phyloP scores from a whole-genome alignment of 2,113 vertebrate genomes.

The Mobula birostris region DNA sequence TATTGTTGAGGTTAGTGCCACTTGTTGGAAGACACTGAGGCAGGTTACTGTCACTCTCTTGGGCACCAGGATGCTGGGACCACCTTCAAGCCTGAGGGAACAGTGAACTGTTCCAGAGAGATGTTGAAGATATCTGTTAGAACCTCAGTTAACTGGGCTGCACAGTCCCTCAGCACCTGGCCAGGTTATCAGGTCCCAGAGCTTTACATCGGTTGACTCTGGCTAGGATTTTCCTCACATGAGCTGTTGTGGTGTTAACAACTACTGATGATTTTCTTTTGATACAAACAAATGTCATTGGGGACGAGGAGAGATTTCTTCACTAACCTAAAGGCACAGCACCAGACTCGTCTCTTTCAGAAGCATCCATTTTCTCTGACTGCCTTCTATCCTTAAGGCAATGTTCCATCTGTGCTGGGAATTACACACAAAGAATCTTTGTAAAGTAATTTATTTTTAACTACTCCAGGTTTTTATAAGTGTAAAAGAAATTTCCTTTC shows the following conservation, averaged over 20 bases:
- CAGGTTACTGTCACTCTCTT: too few species aligned
- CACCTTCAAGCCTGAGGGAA: too few species aligned
- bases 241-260: not conserved
- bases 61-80: too few species aligned
- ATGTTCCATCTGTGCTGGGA: not conserved
- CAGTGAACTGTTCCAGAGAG: too few species aligned
- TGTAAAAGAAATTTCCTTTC: not conserved
- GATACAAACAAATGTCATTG: not conserved
- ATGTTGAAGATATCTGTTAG: too few species aligned
- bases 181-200: too few species aligned
- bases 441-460: not conserved
- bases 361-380: not conserved
- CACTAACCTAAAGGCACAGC: not conserved
- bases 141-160: too few species aligned
- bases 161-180: too few species aligned
- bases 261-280: not conserved
- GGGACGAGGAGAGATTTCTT: not conserved
- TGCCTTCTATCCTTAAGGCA: not conserved
- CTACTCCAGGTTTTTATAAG: not conserved
- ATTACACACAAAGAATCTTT: not conserved
- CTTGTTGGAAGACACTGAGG: too few species aligned
- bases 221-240: too few species aligned
- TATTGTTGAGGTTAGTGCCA: too few species aligned
- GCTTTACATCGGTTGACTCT: too few species aligned
- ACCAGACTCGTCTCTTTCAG: not conserved